Conservation (phyloP, 2,113 vertebrate species). For the Canis aureus region DNA sequence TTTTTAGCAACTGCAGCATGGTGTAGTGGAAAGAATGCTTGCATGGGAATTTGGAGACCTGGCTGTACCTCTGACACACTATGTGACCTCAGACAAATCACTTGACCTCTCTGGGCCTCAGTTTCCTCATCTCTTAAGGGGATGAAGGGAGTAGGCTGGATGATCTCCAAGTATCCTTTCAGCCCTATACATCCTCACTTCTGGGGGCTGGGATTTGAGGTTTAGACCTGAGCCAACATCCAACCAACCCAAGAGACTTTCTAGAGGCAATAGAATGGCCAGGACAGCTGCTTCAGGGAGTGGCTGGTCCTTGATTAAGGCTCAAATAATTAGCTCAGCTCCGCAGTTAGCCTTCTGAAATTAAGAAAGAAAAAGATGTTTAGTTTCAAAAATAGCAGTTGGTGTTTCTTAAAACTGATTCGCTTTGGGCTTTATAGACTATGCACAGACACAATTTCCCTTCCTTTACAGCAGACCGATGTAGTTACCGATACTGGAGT, state of each 20-base stretch:
- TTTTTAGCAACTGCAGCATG: conserved; percentile 67
- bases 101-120: conserved; percentile 59
- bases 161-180: conserved; percentile 56
- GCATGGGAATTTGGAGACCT: conserved; percentile 68
- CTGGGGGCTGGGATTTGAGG: conserved; percentile 33
- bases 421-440: conserved; percentile 51
- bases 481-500: neutral
- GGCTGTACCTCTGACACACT: neutral
- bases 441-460: neutral
- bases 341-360: conserved; percentile 69
- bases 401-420: conserved; percentile 42
- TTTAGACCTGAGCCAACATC: conserved; percentile 67
- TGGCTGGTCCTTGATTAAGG: conserved; percentile 79
- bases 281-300: conserved; percentile 78
- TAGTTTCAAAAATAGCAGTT: conserved; percentile 75
- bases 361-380: conserved; percentile 78
- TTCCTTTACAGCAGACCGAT: neutral
- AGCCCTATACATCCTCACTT: conserved; percentile 5
- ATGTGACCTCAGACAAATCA: conserved; percentile 62
- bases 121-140: conserved; percentile 50
- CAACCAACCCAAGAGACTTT: conserved; percentile 57
- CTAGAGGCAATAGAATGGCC: conserved; percentile 63
- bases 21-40: conserved; percentile 45
- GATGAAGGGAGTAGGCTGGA: conserved; percentile 22
- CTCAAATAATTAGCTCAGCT: conserved; percentile 78